A percentile compares a stretch with the other conserved stretches of the same genome.
These are phyloP conservation scores for Mythimna lalbum DNA, from an alignment of 2,888 invertebrate species.

Conservation along the genomic window DNA sequence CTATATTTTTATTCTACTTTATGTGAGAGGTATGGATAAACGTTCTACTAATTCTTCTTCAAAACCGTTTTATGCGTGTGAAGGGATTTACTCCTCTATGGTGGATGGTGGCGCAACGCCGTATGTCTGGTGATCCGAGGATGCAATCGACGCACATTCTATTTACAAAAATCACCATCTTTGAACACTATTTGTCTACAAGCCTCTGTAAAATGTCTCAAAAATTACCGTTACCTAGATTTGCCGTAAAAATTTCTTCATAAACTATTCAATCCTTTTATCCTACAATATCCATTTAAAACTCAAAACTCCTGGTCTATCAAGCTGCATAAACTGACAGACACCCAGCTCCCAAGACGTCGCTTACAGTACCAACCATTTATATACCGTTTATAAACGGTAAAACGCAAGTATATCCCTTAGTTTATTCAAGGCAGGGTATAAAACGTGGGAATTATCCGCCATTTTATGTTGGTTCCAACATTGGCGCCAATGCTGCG, in stretches of 20 bases:
- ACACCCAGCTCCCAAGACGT: conserved; percentile 34
- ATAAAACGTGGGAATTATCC: conserved; percentile 49
- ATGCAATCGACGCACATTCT: too few relatives aligned
- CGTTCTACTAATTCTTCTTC: too few relatives aligned
- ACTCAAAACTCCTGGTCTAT: conserved; percentile 5
- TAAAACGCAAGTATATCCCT: conserved; percentile 36
- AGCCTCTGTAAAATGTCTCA: too few relatives aligned
- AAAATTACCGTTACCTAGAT: too few relatives aligned
- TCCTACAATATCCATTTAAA: not conserved
- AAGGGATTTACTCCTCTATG: too few relatives aligned
- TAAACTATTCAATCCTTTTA: not conserved
- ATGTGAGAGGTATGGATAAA: too few relatives aligned
- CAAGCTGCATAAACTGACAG: conserved; percentile 26
- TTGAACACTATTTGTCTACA: too few relatives aligned
- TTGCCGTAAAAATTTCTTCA: not conserved
- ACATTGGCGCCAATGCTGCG: not conserved
- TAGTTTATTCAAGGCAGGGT: conserved; percentile 37
- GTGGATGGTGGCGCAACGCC: too few relatives aligned
- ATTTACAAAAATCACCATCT: too few relatives aligned
- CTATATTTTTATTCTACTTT: too few relatives aligned
- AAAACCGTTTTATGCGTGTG: too few relatives aligned
- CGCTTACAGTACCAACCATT: conserved; percentile 50
- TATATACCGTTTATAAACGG: conserved; percentile 47
- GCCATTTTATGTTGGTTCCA: conserved; percentile 40
- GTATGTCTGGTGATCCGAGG: too few relatives aligned